A percentile compares a stretch with the other conserved stretches of the same genome.
These are phyloP conservation scores for Crocallis elinguaria DNA, from an alignment of 2,888 invertebrate genomes.

Conservation along the genomic window DNA sequence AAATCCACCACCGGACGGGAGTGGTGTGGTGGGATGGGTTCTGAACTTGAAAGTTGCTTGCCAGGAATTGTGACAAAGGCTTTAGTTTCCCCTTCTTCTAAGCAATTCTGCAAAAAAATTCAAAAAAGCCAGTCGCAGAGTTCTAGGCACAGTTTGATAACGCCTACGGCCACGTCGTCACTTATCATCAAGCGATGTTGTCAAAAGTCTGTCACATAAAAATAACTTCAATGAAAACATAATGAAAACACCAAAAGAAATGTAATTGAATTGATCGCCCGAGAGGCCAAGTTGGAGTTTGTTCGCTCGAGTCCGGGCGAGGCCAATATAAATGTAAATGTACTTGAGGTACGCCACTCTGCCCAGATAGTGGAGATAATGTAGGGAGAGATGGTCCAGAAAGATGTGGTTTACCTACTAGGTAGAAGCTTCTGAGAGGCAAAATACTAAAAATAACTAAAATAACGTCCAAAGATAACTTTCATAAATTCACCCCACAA, in stretches of 20 bases:
- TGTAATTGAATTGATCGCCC: slow-evolving; percentile 68
- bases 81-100: too few relatives aligned
- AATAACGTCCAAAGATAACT: too few relatives aligned
- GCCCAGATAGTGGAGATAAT: slow-evolving; percentile 47
- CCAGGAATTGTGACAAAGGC: too few relatives aligned
- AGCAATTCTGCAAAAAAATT: too few relatives aligned
- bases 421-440: not conserved
- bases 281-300: slow-evolving; percentile 48
- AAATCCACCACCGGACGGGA: too few relatives aligned
- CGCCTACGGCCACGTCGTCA: too few relatives aligned
- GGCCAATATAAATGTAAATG: slow-evolving; percentile 83
- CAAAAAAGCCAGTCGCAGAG: too few relatives aligned
- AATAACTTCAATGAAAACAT: slow-evolving; percentile 3
- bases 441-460: too few relatives aligned
- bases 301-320: slow-evolving; percentile 52
- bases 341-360: slow-evolving; percentile 63
- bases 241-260: slow-evolving; percentile 47
- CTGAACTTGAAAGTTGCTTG: too few relatives aligned
- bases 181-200: not conserved
- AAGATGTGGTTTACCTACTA: slow-evolving; percentile 1
- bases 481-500: too few relatives aligned
- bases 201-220: not conserved
- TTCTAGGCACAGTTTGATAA: too few relatives aligned
- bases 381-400: slow-evolving; percentile 7
- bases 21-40: too few relatives aligned